Base-by-base conservation (phyloP, 1,140 invertebrate species). In the Bombus waltoni region DNA sequence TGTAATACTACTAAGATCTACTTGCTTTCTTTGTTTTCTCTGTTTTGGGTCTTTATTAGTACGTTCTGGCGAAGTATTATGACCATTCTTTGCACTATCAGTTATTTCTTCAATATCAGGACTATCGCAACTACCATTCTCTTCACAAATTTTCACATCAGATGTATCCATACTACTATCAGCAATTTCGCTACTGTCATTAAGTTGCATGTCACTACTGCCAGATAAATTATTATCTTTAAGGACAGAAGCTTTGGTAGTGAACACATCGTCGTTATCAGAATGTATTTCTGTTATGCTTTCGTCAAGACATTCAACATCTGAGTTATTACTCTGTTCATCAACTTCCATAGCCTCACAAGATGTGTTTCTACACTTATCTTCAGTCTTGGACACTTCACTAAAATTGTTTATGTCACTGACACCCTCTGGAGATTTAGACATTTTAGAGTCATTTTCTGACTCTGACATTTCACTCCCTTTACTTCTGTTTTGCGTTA, bases 1-100 rank as follows among this genome's bases (percentile, higher is more conserved):
- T 35, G 95, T 96, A 81, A 96, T 93, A 77, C 91, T 95, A 77
- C 93, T 92, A 79, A 95, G 92, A 87, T 94, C 94, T 65, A 94
- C 79, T 57, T 93, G 90, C 83, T 95, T 95, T n/a, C 94, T 94
- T 38, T 86, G 87, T 81, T 96, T 95, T 68, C 94, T 95, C 81
- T 89, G 90, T 93, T 95, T 91, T 0, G 47, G 9, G 47, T 92
- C 89, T 79, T 90, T 89, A n/a, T 85, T 53, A 25, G 82, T 73
- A 40, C 75, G 90, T 44, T 93, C 92, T 68, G 81, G 40, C 1
- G 88, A 84, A 15, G 35, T 62, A 76, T 91, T 92, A 44, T 92
- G 93, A 35, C 93, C 92, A 77, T 94, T 94, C 74, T 92, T 93
- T n/a, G 89, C 84, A 28, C 84, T 85, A 32, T 94, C 93, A 2